A percentile compares a stretch with the other conserved stretches of the same genome.
phyloP scores from a whole-genome alignment of 2,113 vertebrate species.

The Spermophilus dauricus region DNA sequence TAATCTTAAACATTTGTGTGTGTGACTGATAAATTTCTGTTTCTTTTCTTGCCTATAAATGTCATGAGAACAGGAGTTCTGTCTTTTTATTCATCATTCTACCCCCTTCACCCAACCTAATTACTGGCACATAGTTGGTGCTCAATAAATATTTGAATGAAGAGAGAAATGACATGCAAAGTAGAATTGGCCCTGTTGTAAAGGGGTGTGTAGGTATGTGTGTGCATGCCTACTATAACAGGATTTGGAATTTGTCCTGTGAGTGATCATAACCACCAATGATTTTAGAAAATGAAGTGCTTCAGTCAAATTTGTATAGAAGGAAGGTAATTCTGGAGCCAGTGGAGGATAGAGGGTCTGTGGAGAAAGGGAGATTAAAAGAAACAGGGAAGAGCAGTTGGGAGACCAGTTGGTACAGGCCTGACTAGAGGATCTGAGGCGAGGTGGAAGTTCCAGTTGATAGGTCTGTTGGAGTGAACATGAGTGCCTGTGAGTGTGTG shows the following conservation, averaged over 20 bases:
- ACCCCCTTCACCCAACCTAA: not conserved
- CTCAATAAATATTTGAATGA: not conserved
- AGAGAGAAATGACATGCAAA: not conserved
- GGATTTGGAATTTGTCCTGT: not conserved
- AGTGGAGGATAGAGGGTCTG: not conserved
- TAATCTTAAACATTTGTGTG: not conserved
- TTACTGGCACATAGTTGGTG: not conserved
- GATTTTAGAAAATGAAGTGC: not conserved
- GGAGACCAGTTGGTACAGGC: not conserved
- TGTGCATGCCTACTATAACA: not conserved
- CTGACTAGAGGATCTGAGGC: not conserved
- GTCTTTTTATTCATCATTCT: not conserved
- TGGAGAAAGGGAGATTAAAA: not conserved
- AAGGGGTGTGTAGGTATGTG: not conserved
- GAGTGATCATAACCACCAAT: not conserved
- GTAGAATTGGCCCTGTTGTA: not conserved
- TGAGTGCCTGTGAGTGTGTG: too few relatives aligned
- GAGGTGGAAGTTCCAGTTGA: not conserved
- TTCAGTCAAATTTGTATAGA: not conserved
- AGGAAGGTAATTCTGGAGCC: not conserved
- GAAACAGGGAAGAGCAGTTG: not conserved
- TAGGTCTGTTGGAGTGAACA: not conserved
- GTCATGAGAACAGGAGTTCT: not conserved
- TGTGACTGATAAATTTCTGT: not conserved
- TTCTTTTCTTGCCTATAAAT: not conserved